A percentile compares a stretch with the other conserved stretches of the same genome.
These are phyloP conservation scores for Chelonoidis abingdonii DNA, from an alignment of 2,113 vertebrate species.

Conservation along the genomic window DNA sequence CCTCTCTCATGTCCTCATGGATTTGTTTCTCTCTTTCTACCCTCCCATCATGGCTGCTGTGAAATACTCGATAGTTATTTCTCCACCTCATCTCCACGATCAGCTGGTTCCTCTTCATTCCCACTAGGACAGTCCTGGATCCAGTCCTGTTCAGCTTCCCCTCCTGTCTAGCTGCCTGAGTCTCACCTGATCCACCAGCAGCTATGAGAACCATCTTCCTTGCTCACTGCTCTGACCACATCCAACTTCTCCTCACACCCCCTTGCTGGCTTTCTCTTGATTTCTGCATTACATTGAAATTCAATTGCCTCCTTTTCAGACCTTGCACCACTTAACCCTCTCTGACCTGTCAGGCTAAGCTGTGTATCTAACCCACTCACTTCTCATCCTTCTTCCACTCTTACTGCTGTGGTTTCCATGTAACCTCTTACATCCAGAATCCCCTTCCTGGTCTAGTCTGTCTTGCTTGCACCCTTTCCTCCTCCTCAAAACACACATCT, in stretches of 20 bases:
- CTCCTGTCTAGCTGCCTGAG: too few relatives aligned
- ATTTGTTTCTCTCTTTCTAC: background rate
- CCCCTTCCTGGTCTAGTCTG: background rate
- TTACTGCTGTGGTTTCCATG: background rate
- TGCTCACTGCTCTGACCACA: background rate
- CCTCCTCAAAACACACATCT: background rate
- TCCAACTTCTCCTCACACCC: background rate
- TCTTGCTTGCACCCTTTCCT: background rate
- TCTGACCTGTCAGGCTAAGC: background rate
- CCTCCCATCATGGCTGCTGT: background rate
- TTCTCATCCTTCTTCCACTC: background rate
- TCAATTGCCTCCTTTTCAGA: background rate
- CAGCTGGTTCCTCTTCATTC: background rate
- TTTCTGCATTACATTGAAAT: background rate
- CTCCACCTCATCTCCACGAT: background rate
- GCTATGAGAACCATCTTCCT: background rate
- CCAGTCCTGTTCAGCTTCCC: background rate
- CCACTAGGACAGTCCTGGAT: background rate
- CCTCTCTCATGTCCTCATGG: background rate
- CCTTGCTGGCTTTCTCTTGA: background rate
- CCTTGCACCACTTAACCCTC: background rate
- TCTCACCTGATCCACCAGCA: background rate
- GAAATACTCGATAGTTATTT: background rate
- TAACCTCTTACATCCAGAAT: background rate
- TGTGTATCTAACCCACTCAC: background rate